Base-by-base conservation (phyloP, 1,140 invertebrate species). In the Drosophila yakuba region DNA sequence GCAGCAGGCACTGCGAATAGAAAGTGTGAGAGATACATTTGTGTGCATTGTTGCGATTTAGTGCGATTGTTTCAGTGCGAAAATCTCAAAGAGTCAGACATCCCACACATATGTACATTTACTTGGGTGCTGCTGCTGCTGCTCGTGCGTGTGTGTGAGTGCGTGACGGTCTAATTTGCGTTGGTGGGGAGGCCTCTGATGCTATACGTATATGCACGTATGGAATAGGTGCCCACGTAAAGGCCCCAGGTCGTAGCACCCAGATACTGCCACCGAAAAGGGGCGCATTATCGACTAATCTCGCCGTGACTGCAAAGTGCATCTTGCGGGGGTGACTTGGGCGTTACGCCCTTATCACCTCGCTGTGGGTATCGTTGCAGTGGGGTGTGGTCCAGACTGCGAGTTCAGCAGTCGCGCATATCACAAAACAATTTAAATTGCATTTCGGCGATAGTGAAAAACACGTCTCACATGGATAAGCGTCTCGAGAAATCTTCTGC, bases 341-440 rank as follows among this genome's bases (percentile, higher is more conserved):
- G 59, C 72, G 71, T 50, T 61, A 59, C 63, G 51, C 62, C 64
- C 80, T 88, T 86, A 86, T 86, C 82, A 78, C 50, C 48, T 36
- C 15, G 60, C 43, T 48, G 35, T 58, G 61, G 64, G 75, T 59
- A 76, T 48, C 62, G 81, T 78, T 75, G 75, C 43, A 68, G 32
- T 81, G 76, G 82, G 82, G 82, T 86, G 82, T 86, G 82, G 82
- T 86, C 81, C 68, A 81, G 60, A 59, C 77, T 11, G n/a, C 12
- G 11, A 38, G 15, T 39, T 36, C 44, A 59, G 17, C 25, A 38
- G 48, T 50, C 55, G 63, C 7, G 48, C 47, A 38, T 32, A 69
- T 69, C 32, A 10, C n/a, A 35, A 62, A 74, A 74, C 28, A 58
- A 59, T 41, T 38, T 2, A 60, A 60, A 54, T 48, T 36, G n/a